Conservation (phyloP, 2,113 vertebrate species). For the Halcyon senegalensis region DNA sequence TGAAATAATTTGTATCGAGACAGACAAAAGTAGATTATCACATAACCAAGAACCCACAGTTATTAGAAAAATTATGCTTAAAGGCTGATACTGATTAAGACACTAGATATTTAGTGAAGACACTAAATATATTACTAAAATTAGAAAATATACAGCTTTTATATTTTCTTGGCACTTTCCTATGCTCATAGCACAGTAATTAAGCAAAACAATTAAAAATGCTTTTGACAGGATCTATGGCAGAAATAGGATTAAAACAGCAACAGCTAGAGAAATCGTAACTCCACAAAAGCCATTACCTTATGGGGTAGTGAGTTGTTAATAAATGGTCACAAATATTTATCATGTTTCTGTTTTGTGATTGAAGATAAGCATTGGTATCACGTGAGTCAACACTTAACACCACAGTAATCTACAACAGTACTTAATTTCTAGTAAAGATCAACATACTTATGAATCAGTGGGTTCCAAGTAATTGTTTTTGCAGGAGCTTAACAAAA, state of each 20-base stretch:
- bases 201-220: not conserved
- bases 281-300: not conserved
- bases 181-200: not conserved
- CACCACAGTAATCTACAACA: not conserved
- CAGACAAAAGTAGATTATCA: not conserved
- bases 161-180: not conserved
- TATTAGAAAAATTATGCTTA: not conserved
- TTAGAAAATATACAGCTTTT: not conserved
- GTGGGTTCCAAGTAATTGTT: not conserved
- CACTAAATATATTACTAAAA: not conserved
- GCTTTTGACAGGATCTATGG: not conserved
- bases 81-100: not conserved
- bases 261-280: not conserved
- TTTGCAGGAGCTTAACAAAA: not conserved
- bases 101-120: not conserved
- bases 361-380: not conserved
- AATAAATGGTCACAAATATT: not conserved
- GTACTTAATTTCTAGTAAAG: not conserved
- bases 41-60: not conserved
- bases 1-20: not conserved
- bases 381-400: not conserved
- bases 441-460: not conserved
- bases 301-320: not conserved
- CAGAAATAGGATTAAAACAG: not conserved
- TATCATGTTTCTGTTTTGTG: not conserved